Percentiles rank a stretch among this genome's conserved stretches.
Evolutionary conservation across 2,113 vertebrate genomes (phyloP).

Genomic region (Odocoileus hemionus): DNA sequence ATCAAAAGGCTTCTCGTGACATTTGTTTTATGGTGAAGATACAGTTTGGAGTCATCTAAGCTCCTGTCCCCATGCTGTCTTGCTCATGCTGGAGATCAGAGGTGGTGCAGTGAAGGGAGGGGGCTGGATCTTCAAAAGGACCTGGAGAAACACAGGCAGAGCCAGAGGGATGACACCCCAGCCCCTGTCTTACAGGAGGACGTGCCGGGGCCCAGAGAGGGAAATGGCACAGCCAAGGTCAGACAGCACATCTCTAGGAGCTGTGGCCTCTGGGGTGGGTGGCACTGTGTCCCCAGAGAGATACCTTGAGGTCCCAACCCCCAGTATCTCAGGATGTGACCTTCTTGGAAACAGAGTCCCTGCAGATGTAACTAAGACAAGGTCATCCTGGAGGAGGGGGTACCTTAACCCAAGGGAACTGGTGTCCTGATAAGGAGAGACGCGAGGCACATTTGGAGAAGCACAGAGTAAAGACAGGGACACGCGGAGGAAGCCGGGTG

Average conservation of each 20-base stretch:
- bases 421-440: background rate
- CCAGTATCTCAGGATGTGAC: background rate
- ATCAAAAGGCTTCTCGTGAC: constrained; percentile 78
- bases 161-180: rapidly evolving
- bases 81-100: background rate
- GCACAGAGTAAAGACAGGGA: background rate
- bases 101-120: rapidly evolving
- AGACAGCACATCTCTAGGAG: rapidly evolving
- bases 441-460: background rate
- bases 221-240: background rate
- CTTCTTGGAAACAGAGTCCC: background rate
- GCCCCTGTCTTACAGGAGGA: background rate
- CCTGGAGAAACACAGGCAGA: background rate
- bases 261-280: background rate
- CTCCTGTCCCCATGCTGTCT: background rate
- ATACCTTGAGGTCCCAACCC: background rate
- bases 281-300: background rate
- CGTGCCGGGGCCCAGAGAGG: background rate
- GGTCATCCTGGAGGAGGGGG: background rate
- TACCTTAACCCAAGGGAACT: rapidly evolving
- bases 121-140: background rate
- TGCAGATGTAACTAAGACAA: background rate
- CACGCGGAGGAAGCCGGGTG: rapidly evolving
- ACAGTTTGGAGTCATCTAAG: constrained; percentile 38
- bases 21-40: constrained; percentile 71